These are phyloP conservation scores for Molossus molossus DNA, from an alignment of 2,797 vertebrate species.

Conservation along the genomic window DNA sequence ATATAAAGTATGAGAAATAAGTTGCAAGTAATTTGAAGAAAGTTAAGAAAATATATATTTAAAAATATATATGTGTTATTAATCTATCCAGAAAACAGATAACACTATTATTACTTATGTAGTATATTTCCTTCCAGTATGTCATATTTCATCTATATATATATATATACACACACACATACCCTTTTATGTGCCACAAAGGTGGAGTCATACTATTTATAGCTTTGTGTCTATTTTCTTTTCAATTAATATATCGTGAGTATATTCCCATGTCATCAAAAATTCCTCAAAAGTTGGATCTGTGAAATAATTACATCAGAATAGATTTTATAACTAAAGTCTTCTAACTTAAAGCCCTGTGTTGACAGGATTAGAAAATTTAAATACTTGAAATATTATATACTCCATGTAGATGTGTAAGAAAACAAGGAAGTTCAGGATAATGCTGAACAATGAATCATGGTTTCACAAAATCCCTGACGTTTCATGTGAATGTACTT, in stretches of 20 bases:
- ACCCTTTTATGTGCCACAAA: neutral
- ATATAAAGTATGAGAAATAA: conserved; percentile 20
- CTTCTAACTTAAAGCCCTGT: conserved; percentile 33
- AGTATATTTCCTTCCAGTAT: neutral
- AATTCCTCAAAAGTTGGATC: conserved; percentile 37
- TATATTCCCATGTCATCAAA: conserved; percentile 48
- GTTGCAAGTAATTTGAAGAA: neutral
- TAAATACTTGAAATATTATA: conserved; percentile 40
- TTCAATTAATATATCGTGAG: neutral
- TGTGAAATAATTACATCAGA: conserved; percentile 49
- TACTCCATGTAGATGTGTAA: conserved; percentile 43
- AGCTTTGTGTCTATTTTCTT: conserved; percentile 20
- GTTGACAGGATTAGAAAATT: conserved; percentile 25
- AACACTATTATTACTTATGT: neutral
- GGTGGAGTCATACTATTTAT: neutral
- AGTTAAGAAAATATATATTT: neutral
- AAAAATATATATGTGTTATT: neutral
- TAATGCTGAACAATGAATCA: conserved; percentile 24
- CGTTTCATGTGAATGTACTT: conserved; percentile 30
- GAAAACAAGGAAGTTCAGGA: neutral
- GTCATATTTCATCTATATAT: neutral
- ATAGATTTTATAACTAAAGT: conserved; percentile 56
- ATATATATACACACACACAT: neutral
- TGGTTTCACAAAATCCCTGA: conserved; percentile 5
- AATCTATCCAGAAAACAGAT: neutral